Percentiles rank a stretch among this genome's conserved stretches.
Conservation (phyloP, 1,140 invertebrate genomes). For the Drosophila littoralis region DNA sequence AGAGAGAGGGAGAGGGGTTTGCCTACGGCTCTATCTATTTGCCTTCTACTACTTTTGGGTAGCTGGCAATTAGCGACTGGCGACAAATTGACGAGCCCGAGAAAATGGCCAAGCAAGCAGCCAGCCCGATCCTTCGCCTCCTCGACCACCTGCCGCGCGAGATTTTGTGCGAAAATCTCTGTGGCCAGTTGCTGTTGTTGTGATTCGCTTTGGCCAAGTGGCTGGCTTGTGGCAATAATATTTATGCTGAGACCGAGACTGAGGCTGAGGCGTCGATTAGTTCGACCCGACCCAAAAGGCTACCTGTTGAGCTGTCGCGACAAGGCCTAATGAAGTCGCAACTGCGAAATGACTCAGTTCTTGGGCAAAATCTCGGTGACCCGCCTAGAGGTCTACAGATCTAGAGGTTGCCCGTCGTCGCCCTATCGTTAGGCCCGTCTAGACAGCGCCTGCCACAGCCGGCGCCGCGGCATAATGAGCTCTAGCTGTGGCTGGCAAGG, state of each 20-base stretch:
- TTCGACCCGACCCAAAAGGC: background rate
- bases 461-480: constrained; percentile 57
- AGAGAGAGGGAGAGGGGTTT: background rate
- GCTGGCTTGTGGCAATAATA: constrained; percentile 73
- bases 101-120: constrained; percentile 17
- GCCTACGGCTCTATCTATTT: background rate
- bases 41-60: constrained; percentile 4
- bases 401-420: background rate
- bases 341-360: constrained; percentile 62
- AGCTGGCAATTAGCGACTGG: constrained; percentile 72
- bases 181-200: constrained; percentile 32
- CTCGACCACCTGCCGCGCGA: constrained; percentile 59
- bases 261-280: constrained; percentile 3
- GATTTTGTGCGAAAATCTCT: too few relatives aligned
- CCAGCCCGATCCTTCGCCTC: background rate
- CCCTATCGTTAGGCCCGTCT: constrained; percentile 58
- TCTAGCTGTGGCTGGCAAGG: constrained; percentile 11
- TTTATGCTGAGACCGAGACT: constrained; percentile 44
- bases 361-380: constrained; percentile 14
- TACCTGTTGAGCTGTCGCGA: constrained; percentile 40
- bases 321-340: constrained; percentile 65
- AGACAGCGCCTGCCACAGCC: constrained; percentile 46
- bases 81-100: constrained; percentile 70
- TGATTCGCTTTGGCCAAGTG: constrained; percentile 38
- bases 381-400: constrained; percentile 13